Conservation (phyloP, 2,797 vertebrate species). For the Characodon lateralis region DNA sequence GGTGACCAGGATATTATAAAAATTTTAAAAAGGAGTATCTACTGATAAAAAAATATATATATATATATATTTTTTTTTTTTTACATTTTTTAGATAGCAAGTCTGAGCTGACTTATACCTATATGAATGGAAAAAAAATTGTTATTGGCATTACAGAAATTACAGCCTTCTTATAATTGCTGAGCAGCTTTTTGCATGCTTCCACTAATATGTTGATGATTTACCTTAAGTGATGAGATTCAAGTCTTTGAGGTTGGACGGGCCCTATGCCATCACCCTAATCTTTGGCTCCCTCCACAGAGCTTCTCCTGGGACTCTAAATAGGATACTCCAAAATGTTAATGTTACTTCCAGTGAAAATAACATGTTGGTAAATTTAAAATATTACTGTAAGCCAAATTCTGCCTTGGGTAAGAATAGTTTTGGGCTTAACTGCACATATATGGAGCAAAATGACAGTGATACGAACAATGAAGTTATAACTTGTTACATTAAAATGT, state of each 20-base stretch:
- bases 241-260: background rate
- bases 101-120: background rate
- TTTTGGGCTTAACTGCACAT: background rate
- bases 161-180: background rate
- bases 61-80: background rate
- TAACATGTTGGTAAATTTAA: background rate
- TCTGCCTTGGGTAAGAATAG: background rate
- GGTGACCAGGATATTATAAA: too few relatives aligned
- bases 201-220: background rate
- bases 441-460: background rate
- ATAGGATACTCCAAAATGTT: background rate
- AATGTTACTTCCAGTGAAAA: background rate
- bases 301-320: too few relatives aligned
- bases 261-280: too few relatives aligned
- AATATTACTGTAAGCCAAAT: background rate
- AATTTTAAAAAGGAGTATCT: background rate
- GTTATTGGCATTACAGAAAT: background rate
- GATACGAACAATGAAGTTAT: too few relatives aligned
- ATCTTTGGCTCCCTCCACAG: too few relatives aligned
- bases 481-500: background rate
- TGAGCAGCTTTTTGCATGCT: background rate
- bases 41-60: background rate
- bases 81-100: background rate
- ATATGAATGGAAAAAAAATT: background rate
- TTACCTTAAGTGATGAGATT: background rate